Evolutionary conservation across 2,888 invertebrate species (phyloP).

Genomic region (Sceliomorpha sp.): DNA sequence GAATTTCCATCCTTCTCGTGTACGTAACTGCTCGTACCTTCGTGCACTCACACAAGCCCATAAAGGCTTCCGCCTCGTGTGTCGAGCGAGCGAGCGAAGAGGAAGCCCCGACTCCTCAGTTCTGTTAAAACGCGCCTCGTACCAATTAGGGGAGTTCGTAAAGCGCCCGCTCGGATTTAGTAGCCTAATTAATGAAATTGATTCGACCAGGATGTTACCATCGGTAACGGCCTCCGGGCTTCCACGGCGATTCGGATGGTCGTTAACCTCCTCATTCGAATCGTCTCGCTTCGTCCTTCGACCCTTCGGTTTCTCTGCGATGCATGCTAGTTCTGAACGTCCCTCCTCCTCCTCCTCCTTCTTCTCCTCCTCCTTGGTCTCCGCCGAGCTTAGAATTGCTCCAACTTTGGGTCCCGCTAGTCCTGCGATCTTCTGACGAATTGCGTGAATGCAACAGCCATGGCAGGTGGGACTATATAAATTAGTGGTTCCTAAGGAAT

Average conservation of each 20-base stretch:
- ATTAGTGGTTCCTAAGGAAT: slow-evolving; percentile 23
- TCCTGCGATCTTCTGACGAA: no score
- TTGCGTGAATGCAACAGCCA: no score
- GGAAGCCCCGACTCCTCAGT: slow-evolving; percentile 47
- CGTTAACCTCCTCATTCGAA: slow-evolving; percentile 54
- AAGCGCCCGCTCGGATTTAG: slow-evolving; percentile 70
- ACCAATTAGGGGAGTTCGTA: slow-evolving; percentile 71
- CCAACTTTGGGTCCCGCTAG: slow-evolving; percentile 8
- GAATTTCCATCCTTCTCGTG: slow-evolving; percentile 62
- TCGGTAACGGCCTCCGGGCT: slow-evolving; percentile 57
- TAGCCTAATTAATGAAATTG: slow-evolving; percentile 77
- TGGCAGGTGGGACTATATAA: slow-evolving; percentile 12
- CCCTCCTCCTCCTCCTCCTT: slow-evolving; percentile 11
- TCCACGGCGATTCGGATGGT: slow-evolving; percentile 49
- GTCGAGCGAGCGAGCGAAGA: slow-evolving; percentile 21
- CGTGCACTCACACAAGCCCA: slow-evolving; percentile 29
- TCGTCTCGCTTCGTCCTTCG: slow-evolving; percentile 48
- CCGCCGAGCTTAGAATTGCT: slow-evolving; percentile 1
- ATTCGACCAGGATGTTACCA: slow-evolving; percentile 66
- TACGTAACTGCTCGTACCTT: slow-evolving; percentile 28
- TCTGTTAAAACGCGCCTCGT: slow-evolving; percentile 67
- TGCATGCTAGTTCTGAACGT: slow-evolving; percentile 24
- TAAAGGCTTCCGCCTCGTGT: slow-evolving; percentile 42
- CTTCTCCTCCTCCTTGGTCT: slow-evolving; percentile 37
- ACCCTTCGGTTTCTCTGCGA: slow-evolving; percentile 22